These are phyloP conservation scores for Gambusia affinis DNA, from an alignment of 2,113 vertebrate species.

Conservation along the genomic window DNA sequence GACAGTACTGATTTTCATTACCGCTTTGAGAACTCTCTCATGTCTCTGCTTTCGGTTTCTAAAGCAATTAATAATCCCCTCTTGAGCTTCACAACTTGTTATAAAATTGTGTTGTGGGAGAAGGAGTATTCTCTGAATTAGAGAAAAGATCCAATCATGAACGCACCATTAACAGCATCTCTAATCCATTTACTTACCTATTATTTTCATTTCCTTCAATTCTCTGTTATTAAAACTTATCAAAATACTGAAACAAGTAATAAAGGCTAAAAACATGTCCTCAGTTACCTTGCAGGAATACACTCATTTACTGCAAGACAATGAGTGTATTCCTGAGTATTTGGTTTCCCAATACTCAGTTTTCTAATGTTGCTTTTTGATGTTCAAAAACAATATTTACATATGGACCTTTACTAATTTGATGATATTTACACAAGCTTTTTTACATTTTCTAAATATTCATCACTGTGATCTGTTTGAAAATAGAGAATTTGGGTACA, in stretches of 20 bases:
- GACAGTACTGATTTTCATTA: conserved; percentile 67
- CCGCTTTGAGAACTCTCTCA: conserved; percentile 52
- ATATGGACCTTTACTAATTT: not conserved
- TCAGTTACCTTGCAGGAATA: conserved; percentile 2
- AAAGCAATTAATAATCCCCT: conserved; percentile 30
- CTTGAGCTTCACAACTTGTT: conserved; percentile 31
- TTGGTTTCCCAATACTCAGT: not conserved
- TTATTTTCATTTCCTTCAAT: conserved; percentile 5
- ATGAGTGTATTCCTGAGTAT: too few species aligned
- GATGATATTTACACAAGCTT: not conserved
- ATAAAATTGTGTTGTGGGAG: conserved; percentile 30
- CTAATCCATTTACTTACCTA: not conserved
- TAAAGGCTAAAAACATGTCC: not conserved
- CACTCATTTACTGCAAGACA: too few species aligned
- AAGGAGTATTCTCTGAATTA: conserved; percentile 37
- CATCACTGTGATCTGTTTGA: not conserved
- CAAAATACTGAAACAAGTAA: conserved; percentile 6
- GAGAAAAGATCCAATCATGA: conserved; percentile 3
- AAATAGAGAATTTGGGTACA: conserved; percentile 12
- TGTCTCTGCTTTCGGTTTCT: conserved; percentile 9
- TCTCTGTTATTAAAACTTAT: conserved; percentile 13
- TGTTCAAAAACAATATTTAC: not conserved
- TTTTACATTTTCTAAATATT: conserved; percentile 11
- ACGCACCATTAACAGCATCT: conserved; percentile 26
- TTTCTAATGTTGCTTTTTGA: not conserved